Conservation (phyloP, 2,113 vertebrate genomes). For the Budorcas taxicolor region DNA sequence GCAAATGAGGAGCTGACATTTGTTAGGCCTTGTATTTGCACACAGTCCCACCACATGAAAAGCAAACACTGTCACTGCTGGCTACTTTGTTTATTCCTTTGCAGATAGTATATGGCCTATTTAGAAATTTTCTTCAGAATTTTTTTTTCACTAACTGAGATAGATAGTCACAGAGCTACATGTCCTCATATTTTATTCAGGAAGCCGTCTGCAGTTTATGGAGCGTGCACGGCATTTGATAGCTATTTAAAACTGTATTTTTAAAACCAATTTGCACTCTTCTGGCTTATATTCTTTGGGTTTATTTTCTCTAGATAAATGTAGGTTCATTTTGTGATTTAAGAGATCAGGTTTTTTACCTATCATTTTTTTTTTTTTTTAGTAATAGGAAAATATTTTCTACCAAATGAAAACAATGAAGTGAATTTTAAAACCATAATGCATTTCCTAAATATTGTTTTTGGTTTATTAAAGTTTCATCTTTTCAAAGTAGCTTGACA, state of each 20-base stretch:
- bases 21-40: slow-evolving; percentile 82
- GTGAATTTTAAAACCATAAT: slow-evolving; percentile 13
- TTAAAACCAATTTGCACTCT: slow-evolving; percentile 72
- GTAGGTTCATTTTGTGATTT: slow-evolving; percentile 44
- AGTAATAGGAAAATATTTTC: slow-evolving; percentile 35
- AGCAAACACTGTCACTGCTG: slow-evolving; percentile 80
- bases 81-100: slow-evolving; percentile 83
- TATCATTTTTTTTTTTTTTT: not conserved
- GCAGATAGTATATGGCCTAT: slow-evolving; percentile 78
- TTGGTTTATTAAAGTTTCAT: slow-evolving; percentile 25
- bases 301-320: slow-evolving; percentile 52
- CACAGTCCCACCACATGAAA: slow-evolving; percentile 77
- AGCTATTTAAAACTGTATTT: slow-evolving; percentile 75
- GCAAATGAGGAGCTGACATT: slow-evolving; percentile 89
- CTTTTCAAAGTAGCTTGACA: slow-evolving; percentile 33
- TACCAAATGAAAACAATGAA: slow-evolving; percentile 31
- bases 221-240: slow-evolving; percentile 73
- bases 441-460: slow-evolving; percentile 8
- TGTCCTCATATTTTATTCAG: slow-evolving; percentile 85
- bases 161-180: slow-evolving; percentile 75
- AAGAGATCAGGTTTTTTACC: slow-evolving; percentile 36
- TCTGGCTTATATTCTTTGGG: slow-evolving; percentile 54
- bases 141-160: slow-evolving; percentile 61
- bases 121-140: slow-evolving; percentile 76
- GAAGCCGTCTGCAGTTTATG: slow-evolving; percentile 77